phyloP scores from a whole-genome alignment of 1,140 invertebrate genomes.

The Augochlora pura region DNA sequence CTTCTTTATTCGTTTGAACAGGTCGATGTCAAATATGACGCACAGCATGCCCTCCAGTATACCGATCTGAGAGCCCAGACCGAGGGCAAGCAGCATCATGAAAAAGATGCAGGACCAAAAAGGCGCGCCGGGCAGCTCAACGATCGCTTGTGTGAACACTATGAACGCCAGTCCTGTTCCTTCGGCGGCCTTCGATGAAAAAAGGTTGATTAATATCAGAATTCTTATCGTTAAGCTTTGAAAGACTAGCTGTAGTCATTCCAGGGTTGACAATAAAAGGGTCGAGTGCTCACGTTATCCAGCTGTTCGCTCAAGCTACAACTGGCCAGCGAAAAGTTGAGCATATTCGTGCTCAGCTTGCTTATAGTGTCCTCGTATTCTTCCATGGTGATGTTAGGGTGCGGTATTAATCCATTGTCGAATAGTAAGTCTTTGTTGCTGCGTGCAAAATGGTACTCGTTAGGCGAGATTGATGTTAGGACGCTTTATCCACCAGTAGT shows the following conservation, averaged over 20 bases:
- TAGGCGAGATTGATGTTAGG: background rate
- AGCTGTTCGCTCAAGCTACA: conserved; percentile 87
- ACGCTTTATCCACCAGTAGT: too few species aligned
- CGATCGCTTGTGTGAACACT: conserved; percentile 95
- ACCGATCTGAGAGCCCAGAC: conserved; percentile 94
- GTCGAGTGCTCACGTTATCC: conserved; percentile 84
- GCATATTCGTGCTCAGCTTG: conserved; percentile 74
- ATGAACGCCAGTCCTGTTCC: conserved; percentile 96
- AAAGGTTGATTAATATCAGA: too few species aligned
- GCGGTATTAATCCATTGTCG: conserved; percentile 78
- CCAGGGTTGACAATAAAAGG: background rate
- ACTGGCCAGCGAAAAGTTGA: conserved; percentile 79
- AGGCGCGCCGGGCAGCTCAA: conserved; percentile 92
- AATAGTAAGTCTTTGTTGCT: conserved; percentile 79
- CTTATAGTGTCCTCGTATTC: conserved; percentile 80
- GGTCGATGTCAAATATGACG: conserved; percentile 95
- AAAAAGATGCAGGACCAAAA: conserved; percentile 97
- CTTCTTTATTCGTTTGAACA: conserved; percentile 93
- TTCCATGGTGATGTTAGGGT: conserved; percentile 80
- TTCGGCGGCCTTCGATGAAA: conserved; percentile 86
- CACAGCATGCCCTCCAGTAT: conserved; percentile 96
- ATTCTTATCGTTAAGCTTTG: too few species aligned
- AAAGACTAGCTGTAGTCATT: too few species aligned
- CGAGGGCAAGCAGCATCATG: conserved; percentile 93
- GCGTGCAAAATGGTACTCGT: conserved; percentile 30